Conservation (phyloP, 2,797 vertebrate genomes). For the Pangasius krempfi region DNA sequence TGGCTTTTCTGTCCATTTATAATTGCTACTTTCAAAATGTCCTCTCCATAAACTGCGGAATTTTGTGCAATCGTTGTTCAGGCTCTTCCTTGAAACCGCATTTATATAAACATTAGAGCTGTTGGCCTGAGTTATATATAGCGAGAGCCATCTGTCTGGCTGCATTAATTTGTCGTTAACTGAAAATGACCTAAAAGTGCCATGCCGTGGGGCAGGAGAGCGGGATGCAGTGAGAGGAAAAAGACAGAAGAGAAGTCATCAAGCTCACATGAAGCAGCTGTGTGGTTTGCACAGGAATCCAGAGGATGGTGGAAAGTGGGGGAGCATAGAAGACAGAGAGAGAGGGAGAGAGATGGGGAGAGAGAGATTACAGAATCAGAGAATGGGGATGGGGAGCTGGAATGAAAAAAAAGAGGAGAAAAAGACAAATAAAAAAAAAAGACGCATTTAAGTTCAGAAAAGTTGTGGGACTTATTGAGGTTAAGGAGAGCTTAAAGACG, state of each 20-base stretch:
- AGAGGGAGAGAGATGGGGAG: conserved; percentile 31
- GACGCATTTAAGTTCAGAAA: conserved; percentile 3
- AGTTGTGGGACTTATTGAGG: conserved; percentile 10
- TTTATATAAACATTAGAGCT: conserved; percentile 37
- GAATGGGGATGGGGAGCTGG: conserved; percentile 26
- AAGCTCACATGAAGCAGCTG: conserved; percentile 45
- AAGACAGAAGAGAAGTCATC: conserved; percentile 42
- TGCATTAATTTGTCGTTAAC: conserved; percentile 51
- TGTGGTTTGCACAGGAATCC: conserved; percentile 45
- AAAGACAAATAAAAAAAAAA: conserved; percentile 24
- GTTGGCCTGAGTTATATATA: conserved; percentile 43
- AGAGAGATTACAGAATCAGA: neutral
- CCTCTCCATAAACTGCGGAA: conserved; percentile 42
- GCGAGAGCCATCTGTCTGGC: conserved; percentile 48
- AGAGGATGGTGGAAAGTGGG: conserved; percentile 19
- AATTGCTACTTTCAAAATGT: conserved; percentile 28
- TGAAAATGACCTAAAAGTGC: conserved; percentile 42
- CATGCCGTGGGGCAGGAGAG: conserved; percentile 33
- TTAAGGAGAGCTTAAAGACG: conserved; percentile 19
- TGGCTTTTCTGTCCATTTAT: conserved; percentile 23
- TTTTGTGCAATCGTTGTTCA: conserved; percentile 20
- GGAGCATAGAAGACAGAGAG: conserved; percentile 52
- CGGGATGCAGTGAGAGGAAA: conserved; percentile 63
- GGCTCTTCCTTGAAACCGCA: conserved; percentile 29
- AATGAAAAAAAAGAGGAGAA: conserved; percentile 35